Evolutionary conservation across 1,140 invertebrate genomes (phyloP), one percentile per base, ranked within the genome.

Genomic region (Saccostrea glomerata): DNA sequence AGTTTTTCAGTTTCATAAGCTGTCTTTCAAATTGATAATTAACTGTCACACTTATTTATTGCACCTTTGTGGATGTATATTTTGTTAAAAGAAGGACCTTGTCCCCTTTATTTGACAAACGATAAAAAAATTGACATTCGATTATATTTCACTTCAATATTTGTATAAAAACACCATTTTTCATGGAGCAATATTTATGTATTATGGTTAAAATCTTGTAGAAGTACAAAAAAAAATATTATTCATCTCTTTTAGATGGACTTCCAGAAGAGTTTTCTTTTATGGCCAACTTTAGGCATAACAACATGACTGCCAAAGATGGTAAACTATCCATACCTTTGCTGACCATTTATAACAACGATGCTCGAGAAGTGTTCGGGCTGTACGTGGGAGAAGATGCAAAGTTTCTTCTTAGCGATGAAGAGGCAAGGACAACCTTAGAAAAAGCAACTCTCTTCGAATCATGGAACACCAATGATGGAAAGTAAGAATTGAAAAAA

Each of bases 281-380:
- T 2, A 77, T 88, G n/a, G 60, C 87, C 12, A 85, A 83, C 60
- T 88, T 88, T 55, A 88, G 83, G 56, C 83, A 85, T 47, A 70
- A 55, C 23, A 83, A 88, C 6, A 23, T 58, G 47, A 12, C 36
- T 25, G 15, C 47, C 47, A 83, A 55, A 15, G 55, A 73, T 13
- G 84, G 83, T 15, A 88, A 88, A 23, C 25, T 88, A 40, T 73
- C 66, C 54, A 85, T 88, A 84, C 87, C 87, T 12, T n/a, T 88
- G 12, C 13, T 88, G 63, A 88, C 87, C 3, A 85, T 88, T n/a
- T 88, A 88, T n/a, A 25, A 36, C 9, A 55, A 84, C 5, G 82
- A 88, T 9, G 87, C 63, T 47, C 83, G 60, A 56, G 58, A 84
- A 56, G 83, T 85, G 13, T 25, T 88, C n/a, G 63, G 87, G 7